A percentile compares a stretch with the other conserved stretches of the same genome.
Evolutionary conservation across 1,140 invertebrate genomes (phyloP).

Genomic region (Lanistes nyassanus): DNA sequence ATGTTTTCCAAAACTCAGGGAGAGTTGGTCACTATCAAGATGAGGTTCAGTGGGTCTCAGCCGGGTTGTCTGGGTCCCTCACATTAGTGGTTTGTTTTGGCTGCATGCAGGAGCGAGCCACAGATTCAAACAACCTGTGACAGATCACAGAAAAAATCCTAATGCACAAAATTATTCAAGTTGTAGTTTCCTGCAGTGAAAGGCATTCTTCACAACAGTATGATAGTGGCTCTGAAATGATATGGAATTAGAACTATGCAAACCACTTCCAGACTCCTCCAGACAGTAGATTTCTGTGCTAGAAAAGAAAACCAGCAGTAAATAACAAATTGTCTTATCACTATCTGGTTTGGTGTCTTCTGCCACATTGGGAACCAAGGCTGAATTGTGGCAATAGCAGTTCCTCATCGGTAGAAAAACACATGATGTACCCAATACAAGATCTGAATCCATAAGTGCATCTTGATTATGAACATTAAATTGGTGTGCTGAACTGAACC

Average conservation of each 20-base stretch:
- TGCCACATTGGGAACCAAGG: too few relatives aligned
- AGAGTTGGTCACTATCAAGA: background rate
- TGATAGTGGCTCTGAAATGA: background rate
- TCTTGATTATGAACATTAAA: too few relatives aligned
- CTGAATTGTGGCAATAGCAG: too few relatives aligned
- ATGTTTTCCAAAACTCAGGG: conserved; percentile 21
- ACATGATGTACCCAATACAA: too few relatives aligned
- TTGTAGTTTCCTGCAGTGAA: background rate
- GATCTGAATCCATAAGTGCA: too few relatives aligned
- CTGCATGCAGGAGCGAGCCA: conserved; percentile 89
- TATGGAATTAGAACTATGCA: background rate
- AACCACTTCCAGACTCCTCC: background rate
- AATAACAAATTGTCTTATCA: too few relatives aligned
- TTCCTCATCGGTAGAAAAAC: too few relatives aligned
- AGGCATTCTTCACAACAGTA: background rate
- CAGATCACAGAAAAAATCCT: conserved; percentile 12
- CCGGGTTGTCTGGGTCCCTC: conserved; percentile 44
- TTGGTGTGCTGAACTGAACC: too few relatives aligned
- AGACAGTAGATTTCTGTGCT: background rate
- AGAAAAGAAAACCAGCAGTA: background rate
- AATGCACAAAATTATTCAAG: background rate
- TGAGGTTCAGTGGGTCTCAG: conserved; percentile 38
- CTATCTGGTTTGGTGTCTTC: too few relatives aligned
- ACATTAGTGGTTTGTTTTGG: conserved; percentile 35
- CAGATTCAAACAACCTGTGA: conserved; percentile 88